Base-by-base conservation (phyloP, 2,113 vertebrate genomes). In the Peromyscus polionotus region DNA sequence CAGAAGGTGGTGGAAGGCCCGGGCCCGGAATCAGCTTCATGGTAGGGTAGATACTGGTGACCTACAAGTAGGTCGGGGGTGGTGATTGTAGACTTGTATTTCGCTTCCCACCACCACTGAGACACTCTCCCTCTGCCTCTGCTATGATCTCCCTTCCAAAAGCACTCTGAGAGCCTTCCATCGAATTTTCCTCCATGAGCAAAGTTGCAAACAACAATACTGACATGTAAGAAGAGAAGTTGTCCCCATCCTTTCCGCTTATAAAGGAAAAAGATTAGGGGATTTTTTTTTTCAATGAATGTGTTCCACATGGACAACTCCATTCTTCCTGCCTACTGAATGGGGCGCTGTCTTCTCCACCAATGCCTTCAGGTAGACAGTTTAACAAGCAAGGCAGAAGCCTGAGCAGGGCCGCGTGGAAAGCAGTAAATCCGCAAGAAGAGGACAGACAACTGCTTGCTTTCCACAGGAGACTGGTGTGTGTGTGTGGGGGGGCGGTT, bases 171-270 rank as follows among this genome's bases (percentile, higher is more conserved):
- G 75, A 92, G 84, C 77, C 70, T 90, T 94, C 76, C 90, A 76
- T 75, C 39, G 51, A 76, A 31, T 79, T 95, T 95, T 73, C 75
- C 88, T 95, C 48, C 84, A 39, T n/a, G 95, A 92, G 45, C 45
- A 42, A 95, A 95, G 85, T 94, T 96, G 68, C 79, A 88, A 95
- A 95, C 72, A 88, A 97, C 96, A 98, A 86, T 97, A 59, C 96
- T n/a, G 48, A 70, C 79, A 54, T 96, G 88, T 77, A 97, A 96
- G 92, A 93, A 95, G 94, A 95, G 92, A 95, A 97, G 96, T 95
- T 80, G 63, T 88, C 88, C 86, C 36, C 88, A 96, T 95, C 92
- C 28, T 92, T 90, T 97, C 85, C 85, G n/a, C 86, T 94, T 96
- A 77, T 75, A 90, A 92, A 96, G 80, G 17, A 95, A 91, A 93